A percentile compares a stretch with the other conserved stretches of the same genome.
Conservation (phyloP, 2,888 invertebrate genomes). For the Hydraecia micacea region DNA sequence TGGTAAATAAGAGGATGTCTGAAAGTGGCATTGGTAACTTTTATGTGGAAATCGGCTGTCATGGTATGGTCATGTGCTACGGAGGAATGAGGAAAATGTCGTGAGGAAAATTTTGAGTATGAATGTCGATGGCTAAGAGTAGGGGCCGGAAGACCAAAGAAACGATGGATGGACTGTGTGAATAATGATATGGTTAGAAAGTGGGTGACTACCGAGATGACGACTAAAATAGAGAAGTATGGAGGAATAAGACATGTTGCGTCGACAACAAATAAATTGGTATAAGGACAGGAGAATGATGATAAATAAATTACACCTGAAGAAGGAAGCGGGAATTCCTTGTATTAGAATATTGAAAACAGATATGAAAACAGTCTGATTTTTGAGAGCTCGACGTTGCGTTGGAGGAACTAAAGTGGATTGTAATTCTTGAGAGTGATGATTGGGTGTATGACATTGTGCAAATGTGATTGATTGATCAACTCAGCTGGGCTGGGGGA, state of each 20-base stretch:
- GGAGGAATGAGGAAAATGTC: neutral
- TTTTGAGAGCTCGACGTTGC: constrained; percentile 3
- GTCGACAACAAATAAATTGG: neutral
- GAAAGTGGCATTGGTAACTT: neutral
- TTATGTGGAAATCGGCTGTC: too few species aligned
- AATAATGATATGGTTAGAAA: neutral
- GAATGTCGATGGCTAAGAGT: neutral
- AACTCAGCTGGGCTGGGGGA: neutral
- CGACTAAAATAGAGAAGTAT: neutral
- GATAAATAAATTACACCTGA: constrained; percentile 20
- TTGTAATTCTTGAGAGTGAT: neutral
- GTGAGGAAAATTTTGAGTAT: neutral
- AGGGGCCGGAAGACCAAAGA: neutral
- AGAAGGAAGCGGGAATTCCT: neutral
- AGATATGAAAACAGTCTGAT: neutral
- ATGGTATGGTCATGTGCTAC: too few species aligned
- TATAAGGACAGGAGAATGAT: neutral
- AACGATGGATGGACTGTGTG: neutral
- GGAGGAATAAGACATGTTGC: neutral
- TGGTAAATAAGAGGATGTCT: neutral
- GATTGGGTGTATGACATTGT: neutral
- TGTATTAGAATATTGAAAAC: neutral
- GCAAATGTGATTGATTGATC: constrained; percentile 35
- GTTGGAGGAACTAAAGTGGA: neutral
- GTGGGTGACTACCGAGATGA: neutral